A percentile compares a stretch with the other conserved stretches of the same genome.
These are phyloP conservation scores for Cecropterus lyciades DNA, from an alignment of 1,140 invertebrate species.

Conservation along the genomic window DNA sequence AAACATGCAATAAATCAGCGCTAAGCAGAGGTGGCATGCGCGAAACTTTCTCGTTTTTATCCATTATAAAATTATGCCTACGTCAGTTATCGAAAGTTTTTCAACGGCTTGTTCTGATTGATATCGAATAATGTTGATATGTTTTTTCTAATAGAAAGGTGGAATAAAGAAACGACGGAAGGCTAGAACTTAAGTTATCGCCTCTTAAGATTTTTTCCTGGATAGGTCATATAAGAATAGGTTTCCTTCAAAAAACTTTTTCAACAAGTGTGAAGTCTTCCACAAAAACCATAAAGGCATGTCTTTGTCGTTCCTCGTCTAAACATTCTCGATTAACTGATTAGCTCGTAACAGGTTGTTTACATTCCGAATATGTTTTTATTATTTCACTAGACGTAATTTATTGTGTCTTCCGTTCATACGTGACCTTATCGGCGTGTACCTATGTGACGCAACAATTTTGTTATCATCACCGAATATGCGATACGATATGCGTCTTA, in stretches of 20 bases:
- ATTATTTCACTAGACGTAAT: neutral
- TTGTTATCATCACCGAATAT: constrained; percentile 25
- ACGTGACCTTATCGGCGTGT: constrained; percentile 25
- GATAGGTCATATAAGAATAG: no score
- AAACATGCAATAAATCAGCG: constrained; percentile 26
- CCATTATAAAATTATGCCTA: neutral
- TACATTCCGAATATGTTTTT: neutral
- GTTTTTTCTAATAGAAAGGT: no score
- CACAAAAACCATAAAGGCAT: no score
- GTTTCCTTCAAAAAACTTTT: no score
- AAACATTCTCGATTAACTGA: no score
- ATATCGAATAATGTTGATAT: no score
- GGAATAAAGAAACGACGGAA: no score
- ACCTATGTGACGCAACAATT: constrained; percentile 24
- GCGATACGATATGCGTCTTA: constrained; percentile 12
- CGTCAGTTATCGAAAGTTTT: neutral
- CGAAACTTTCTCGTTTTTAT: constrained; percentile 24
- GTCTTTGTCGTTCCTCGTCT: no score
- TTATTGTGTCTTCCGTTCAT: neutral
- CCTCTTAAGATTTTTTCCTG: no score
- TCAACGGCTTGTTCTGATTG: neutral
- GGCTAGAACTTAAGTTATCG: no score
- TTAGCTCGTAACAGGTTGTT: neutral
- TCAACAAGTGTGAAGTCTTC: no score
- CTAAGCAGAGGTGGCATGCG: constrained; percentile 7